Evolutionary conservation across 2,888 invertebrate genomes (phyloP).

Genomic region (Drosophila paracracens): DNA sequence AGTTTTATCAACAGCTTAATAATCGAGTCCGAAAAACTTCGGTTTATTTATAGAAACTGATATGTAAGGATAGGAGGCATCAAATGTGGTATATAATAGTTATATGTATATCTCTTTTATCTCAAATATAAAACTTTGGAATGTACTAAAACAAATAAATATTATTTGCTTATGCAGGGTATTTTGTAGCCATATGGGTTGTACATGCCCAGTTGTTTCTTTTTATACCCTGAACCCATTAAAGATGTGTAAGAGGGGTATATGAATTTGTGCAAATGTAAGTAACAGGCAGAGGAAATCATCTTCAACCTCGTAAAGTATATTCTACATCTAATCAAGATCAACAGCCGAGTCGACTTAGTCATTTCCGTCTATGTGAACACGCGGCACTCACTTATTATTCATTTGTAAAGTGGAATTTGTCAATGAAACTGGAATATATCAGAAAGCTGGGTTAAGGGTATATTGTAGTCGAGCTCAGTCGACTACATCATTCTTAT

Average conservation of each 20-base stretch:
- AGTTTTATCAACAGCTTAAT: not conserved
- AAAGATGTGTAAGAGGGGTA: not conserved
- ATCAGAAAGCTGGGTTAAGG: not conserved
- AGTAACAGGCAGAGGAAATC: not conserved
- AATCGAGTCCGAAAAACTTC: not conserved
- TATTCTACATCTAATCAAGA: not conserved
- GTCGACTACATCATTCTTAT: not conserved
- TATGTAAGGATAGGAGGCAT: not conserved
- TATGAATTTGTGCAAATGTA: not conserved
- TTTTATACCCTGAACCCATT: conserved; percentile 20
- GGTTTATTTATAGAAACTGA: not conserved
- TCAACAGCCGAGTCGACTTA: not conserved
- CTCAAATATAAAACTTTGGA: not conserved
- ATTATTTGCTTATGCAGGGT: not conserved
- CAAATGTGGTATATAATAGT: not conserved
- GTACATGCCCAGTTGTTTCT: conserved; percentile 6
- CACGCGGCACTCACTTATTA: too few relatives aligned
- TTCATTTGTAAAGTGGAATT: too few relatives aligned
- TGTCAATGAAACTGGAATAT: not conserved
- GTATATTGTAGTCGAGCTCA: not conserved
- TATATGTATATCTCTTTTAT: not conserved
- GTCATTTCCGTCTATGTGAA: not conserved
- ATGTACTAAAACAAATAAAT: not conserved
- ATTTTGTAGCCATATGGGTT: not conserved
- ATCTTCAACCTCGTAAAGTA: not conserved